Percentiles rank a stretch among this genome's conserved stretches.
Conservation (phyloP, 2,797 vertebrate species). For the Smutsia temminckii region DNA sequence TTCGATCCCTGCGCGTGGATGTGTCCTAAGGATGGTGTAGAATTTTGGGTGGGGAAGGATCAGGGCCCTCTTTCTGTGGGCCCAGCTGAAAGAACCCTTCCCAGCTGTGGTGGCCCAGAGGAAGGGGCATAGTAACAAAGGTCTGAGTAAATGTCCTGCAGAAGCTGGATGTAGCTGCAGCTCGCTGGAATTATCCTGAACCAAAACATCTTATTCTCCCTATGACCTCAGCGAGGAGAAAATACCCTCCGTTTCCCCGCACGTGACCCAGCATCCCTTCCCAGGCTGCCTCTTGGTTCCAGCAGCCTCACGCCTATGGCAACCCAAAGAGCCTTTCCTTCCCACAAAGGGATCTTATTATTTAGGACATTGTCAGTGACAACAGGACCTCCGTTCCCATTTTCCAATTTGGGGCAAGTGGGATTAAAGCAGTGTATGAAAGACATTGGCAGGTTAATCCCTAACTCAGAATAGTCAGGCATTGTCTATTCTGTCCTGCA, state of each 20-base stretch:
- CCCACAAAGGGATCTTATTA: not conserved
- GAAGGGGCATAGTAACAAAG: not conserved
- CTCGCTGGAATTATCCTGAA: not conserved
- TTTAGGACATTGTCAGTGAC: not conserved
- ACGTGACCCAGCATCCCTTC: not conserved
- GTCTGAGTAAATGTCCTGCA: not conserved
- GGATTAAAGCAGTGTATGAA: conserved; percentile 53
- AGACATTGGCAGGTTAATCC: conserved; percentile 48
- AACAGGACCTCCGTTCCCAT: not conserved
- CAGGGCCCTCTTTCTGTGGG: not conserved
- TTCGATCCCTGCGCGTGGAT: not conserved
- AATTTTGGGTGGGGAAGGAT: not conserved
- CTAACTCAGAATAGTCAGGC: not conserved
- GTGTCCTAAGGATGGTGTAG: not conserved
- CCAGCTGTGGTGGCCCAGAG: not conserved
- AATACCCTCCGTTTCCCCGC: not conserved
- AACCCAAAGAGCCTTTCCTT: not conserved
- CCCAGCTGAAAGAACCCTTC: not conserved
- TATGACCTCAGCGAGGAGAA: not conserved
- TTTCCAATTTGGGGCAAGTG: conserved; percentile 34
- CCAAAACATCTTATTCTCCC: not conserved
- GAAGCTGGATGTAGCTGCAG: not conserved
- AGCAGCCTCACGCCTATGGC: not conserved
- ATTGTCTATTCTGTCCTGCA: not conserved
- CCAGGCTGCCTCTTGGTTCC: not conserved